Base-by-base conservation (phyloP, 2,797 vertebrate genomes). In the Echeneis naucrates region DNA sequence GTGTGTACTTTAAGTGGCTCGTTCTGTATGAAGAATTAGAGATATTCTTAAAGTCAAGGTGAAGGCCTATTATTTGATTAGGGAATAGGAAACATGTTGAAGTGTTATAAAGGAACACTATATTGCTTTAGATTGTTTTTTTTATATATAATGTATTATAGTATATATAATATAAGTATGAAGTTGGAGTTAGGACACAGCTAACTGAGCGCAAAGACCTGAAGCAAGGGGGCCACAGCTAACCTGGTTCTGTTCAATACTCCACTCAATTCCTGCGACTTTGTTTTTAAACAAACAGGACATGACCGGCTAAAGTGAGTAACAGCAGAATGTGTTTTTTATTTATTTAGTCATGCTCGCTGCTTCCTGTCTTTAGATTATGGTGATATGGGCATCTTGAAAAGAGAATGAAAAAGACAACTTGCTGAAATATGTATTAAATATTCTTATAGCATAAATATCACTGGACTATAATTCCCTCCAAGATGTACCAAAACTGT, bases 31-130 rank as follows among this genome's bases (percentile, higher is more conserved):
- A 57, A 32, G 8, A 70, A 30, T 24, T 14, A 12, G 21, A 55
- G n/a, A 33, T 44, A n/a, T 30, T 47, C 32, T 48, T 35, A n/a
- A 67, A 60, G 32, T 73, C 35, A 64, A 68, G 14, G 13, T 53
- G 60, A 54, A 17, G 4, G 5, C n/a, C 3, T 42, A 8, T 5
- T 11, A 8, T 55, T 3, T 56, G 0, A 57, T 35, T 3, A 27
- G 8, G 51, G 42, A 12, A 27, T 6, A 23, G 4, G 2, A 4
- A 8, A 32, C 58, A 4, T 11, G 17, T 67, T 0, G 4, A 2
- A 26, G 40, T 11, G 12, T 21, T 62, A 38, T 17, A 21, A 23
- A 66, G 21, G 8, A 21, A 35, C 4, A 35, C 37, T 60, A 53
- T 7, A 30, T 16, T 13, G 17, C 51, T 27, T 51, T 23, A 21